These are phyloP conservation scores for Lasioglossum pauxillum DNA, from an alignment of 2,888 invertebrate species.

Conservation along the genomic window DNA sequence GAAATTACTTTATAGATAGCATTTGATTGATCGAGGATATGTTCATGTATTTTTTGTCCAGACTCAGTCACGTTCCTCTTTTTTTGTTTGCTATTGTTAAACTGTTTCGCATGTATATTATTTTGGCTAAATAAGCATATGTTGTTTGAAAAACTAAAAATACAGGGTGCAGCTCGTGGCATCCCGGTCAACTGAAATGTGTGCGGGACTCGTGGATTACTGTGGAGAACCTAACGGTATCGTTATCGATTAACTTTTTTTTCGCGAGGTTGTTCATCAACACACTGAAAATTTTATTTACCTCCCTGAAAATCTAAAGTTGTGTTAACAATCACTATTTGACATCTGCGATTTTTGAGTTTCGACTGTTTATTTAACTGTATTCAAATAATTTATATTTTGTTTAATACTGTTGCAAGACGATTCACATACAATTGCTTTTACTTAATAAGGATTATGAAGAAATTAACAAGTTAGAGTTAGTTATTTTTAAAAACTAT, in stretches of 20 bases:
- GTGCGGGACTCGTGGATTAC: not conserved
- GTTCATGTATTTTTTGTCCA: no score
- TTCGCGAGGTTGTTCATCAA: not conserved
- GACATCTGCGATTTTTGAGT: not conserved
- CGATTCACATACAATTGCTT: not conserved
- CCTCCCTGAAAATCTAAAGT: not conserved
- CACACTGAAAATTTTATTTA: not conserved
- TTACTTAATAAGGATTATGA: not conserved
- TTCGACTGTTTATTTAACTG: not conserved
- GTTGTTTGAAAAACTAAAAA: constrained; percentile 1
- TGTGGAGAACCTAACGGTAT: not conserved
- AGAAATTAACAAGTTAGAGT: not conserved
- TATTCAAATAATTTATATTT: not conserved
- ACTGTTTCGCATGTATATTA: not conserved
- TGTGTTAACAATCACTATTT: not conserved
- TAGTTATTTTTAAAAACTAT: not conserved
- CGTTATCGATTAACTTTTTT: not conserved
- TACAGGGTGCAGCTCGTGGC: not conserved
- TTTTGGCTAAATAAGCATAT: not conserved
- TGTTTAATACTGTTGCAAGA: not conserved
- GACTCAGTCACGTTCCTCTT: no score
- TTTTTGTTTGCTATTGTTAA: no score
- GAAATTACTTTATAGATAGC: no score
- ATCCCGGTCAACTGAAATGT: not conserved
- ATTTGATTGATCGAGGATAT: no score